A percentile compares a stretch with the other conserved stretches of the same genome.
Conservation (phyloP, 2,113 vertebrate genomes). For the Catharus bicknelli region DNA sequence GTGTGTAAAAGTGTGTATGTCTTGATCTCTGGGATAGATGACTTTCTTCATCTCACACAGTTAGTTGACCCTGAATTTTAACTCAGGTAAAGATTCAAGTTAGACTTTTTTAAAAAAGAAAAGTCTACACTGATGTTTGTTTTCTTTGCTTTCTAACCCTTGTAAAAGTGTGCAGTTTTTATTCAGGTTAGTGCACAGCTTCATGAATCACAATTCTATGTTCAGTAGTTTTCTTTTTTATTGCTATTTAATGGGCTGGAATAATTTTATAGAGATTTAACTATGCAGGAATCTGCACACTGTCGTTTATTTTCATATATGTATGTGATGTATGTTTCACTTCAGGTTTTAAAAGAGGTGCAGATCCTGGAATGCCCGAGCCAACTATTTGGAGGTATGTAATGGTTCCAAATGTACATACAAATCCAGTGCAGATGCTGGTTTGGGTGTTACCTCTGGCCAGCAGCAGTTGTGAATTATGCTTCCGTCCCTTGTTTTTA, state of each 20-base stretch:
- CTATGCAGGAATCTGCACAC: neutral
- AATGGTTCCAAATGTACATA: neutral
- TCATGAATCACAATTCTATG: neutral
- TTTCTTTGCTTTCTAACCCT: neutral
- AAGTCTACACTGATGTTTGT: neutral
- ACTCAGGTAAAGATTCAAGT: neutral
- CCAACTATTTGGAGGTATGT: constrained; percentile 90
- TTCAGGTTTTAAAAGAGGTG: constrained; percentile 94
- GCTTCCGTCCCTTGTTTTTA: neutral
- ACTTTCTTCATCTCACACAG: neutral
- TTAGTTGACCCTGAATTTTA: neutral
- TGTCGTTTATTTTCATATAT: neutral
- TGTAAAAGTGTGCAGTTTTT: neutral
- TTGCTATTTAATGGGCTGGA: neutral
- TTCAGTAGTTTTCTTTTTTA: neutral
- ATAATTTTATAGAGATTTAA: neutral
- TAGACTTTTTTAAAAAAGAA: neutral
- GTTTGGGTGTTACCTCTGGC: neutral
- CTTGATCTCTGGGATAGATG: neutral
- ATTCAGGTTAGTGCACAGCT: neutral
- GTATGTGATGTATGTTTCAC: constrained; percentile 7
- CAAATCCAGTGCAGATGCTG: neutral
- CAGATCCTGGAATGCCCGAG: constrained; percentile 97
- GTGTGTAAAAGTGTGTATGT: neutral
- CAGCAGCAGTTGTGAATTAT: neutral